Evolutionary conservation across 2,113 vertebrate genomes (phyloP), one percentile per base, ranked within the genome.

Genomic region (Coryphaenoides rupestris): DNA sequence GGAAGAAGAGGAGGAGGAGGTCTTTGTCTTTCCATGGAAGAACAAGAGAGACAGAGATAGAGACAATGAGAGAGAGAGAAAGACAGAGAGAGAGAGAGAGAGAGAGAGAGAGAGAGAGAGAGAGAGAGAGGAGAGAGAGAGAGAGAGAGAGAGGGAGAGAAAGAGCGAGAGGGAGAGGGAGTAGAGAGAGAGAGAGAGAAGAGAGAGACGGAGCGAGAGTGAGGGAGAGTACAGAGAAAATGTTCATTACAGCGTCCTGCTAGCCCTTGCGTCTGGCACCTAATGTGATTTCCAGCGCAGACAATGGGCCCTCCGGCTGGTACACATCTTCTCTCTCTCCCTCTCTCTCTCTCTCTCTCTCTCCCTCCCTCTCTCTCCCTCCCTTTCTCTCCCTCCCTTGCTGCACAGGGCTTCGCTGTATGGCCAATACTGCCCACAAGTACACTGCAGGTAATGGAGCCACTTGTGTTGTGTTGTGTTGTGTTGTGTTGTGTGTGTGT

Each of bases 281-380:
- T 84, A 86, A 87, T 86, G 76, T 83, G 67, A 83, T 86, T 87
- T 81, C 70, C 60, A 67, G 63, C 50, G 23, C 55, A 78, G 69
- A 66, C 77, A 55, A 82, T 72, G 69, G 78, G 62, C 80, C 79
- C 75, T 80, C 60, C 5, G 65, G 77, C 77, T 78, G 64, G 55
- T 23, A 66, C 62, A 66, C 69, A 68, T 79, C 21, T n/a, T 40
- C 28, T 10, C 9, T 19, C 58, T 49, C 54, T 54, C 46, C 47
- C 16, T 47, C 16, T 52, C 22, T 24, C 19, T 14, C 17, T 47
- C 16, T 52, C 22, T 24, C 19, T 14, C 17, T 40, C 28, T 10
- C 9, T 19, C 58, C 53, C 54, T 54, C 46, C 47, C 16, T 47
- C 16, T 52, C 22, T 24, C 19, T 14, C 17, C n/a, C n/a, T n/a